Base-by-base conservation (phyloP, 1,140 invertebrate species). In the Yoshiicerus persimilis region DNA sequence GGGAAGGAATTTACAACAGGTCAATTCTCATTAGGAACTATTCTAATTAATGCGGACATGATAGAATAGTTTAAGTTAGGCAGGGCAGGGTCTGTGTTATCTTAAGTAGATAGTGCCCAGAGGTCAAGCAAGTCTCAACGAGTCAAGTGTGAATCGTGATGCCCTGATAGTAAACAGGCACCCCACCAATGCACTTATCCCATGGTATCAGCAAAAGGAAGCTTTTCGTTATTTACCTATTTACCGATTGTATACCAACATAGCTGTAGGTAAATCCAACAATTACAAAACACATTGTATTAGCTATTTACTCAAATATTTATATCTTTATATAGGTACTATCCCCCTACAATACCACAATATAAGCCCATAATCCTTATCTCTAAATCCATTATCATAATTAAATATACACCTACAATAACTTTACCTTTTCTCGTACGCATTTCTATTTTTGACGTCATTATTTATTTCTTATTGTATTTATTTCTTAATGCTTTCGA, bases 1-100 rank as follows among this genome's bases (percentile, higher is more conserved):
- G 27, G 38, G 30, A 36, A 80, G 75, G 75, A 80, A 80, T 80
- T 80, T 80, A 80, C 75, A 80, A 80, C 75, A 38, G 75, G 75
- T 38, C 75, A 80, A 80, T 80, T 34, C 75, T 80, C 75, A 38
- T 80, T 80, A 80, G 75, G 20, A n/a, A 36, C 27, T 32, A 80
- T 38, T 34, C 32, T 80, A 80, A 80, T 80, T 80, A 80, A 80
- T 80, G 75, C n/a, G 75, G 32, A 38, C 75, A 80, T 80, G 38
- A 80, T 80, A 25, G 30, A 80, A 80, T 34, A 38, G 30, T 8
- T 34, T 8, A 2, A 80, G 27, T 30, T 27, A 11, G 23, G 62
- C 25, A n/a, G 64, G 9, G 23, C 30, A 32, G 66, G n/a, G 27
- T 16, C 66, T 20, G 27, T 6, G 1, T 70, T 70, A 70, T 32